Base-by-base conservation (phyloP, 2,113 vertebrate genomes). In the Osmerus mordax region DNA sequence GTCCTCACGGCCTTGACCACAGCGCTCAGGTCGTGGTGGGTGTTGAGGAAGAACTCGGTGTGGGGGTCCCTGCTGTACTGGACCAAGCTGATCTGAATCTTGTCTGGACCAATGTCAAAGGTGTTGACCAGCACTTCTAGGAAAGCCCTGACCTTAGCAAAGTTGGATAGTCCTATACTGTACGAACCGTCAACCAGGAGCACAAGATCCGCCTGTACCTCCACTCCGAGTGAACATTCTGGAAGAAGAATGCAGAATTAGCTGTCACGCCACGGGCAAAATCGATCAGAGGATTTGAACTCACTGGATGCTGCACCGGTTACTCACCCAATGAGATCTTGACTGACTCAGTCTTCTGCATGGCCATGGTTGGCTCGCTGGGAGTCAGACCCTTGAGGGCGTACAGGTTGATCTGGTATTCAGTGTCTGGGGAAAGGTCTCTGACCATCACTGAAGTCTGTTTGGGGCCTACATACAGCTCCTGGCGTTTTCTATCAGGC, bases 131-230 rank as follows among this genome's bases (percentile, higher is more conserved):
- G 89, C 78, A 98, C 94, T 91, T 98, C 96, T 82, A 99, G 88
- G 91, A 99, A 99, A 53, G 94, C 93, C 90, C 94, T 91, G 19
- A 99, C 96, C 94, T 99, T 99, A 53, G 96, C 96, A 72, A 99
- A 99, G 89, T 99, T 99, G 72, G 92, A 91, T 18, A 98, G 88
- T 11, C 97, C 97, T 7, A 99, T 99, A 81, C 97, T 99, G 82
- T 99, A 99, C 65, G 97, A 99, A 23, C 97, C 97, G 64, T 99
- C 97, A 12, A 99, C 96, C 89, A 99, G 89, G 81, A 99, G 93
- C 64, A 99, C 96, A 53, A 99, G 94, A 47, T 99, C 97, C 0
- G 97, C 97, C 84, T 98, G 95, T 67, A 98, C 95, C 74, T 98
- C 97, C 90, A 95, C 91, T 28, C 95, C 95, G 70, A 96, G 93